A percentile compares a stretch with the other conserved stretches of the same genome.
These are phyloP conservation scores for Drosophila yakuba DNA, from an alignment of 1,140 invertebrate genomes.

Conservation along the genomic window DNA sequence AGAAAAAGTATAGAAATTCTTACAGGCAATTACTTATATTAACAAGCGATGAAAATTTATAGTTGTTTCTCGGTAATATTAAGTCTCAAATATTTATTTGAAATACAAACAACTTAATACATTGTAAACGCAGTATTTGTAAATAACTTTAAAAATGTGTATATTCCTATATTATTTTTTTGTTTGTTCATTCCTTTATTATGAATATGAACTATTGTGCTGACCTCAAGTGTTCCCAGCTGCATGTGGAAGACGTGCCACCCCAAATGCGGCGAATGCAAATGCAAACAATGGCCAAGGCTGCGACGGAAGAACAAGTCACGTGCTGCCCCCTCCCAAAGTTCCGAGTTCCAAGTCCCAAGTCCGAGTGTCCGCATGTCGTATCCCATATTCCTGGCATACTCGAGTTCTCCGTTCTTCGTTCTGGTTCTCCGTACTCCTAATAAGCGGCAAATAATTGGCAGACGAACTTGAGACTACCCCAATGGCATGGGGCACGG, in stretches of 20 bases:
- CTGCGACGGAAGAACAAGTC: constrained; percentile 74
- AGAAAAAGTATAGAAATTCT: too few relatives aligned
- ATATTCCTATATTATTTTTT: background rate
- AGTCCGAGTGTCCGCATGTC: constrained; percentile 18
- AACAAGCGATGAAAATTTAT: too few relatives aligned
- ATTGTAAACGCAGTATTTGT: too few relatives aligned
- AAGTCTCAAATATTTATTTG: background rate
- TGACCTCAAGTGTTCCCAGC: constrained; percentile 27
- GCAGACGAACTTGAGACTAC: constrained; percentile 82
- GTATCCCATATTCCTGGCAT: constrained; percentile 12
- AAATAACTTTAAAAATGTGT: too few relatives aligned
- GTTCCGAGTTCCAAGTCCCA: constrained; percentile 19
- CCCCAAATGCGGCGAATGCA: constrained; percentile 43
- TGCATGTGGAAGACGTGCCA: constrained; percentile 64
- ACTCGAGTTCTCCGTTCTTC: background rate
- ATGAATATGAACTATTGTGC: background rate
- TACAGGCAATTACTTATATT: too few relatives aligned
- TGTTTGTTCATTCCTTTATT: too few relatives aligned
- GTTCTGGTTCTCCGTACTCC: constrained; percentile 19
- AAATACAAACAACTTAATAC: too few relatives aligned
- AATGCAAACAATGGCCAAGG: constrained; percentile 74
- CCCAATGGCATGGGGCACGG: constrained; percentile 58
- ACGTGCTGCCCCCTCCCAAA: constrained; percentile 58
- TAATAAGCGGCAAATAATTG: constrained; percentile 83
- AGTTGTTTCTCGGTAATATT: too few relatives aligned